Evolutionary conservation across 2,797 vertebrate genomes (phyloP), one percentile per base, ranked within the genome.

Genomic region (Syngnathus rostellatus): DNA sequence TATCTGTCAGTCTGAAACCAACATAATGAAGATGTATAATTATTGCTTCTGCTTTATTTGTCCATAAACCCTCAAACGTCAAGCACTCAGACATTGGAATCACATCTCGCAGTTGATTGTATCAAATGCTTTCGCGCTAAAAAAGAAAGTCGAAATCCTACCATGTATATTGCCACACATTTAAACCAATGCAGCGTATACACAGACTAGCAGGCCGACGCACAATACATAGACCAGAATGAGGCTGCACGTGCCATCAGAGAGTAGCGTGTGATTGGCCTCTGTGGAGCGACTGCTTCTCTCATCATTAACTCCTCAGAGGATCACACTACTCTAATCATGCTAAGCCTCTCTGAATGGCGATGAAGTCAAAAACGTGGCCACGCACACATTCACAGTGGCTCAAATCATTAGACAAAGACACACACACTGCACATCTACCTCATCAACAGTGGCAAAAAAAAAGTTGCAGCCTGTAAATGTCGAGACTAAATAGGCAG

Each of bases 251-350:
- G 71, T 71, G 73, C 81, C 68, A 78, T 85, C 79, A 76, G 77
- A 77, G 70, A 72, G 77, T 77, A 73, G 58, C 69, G 77, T 77
- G 77, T 87, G 86, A 89, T 87, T 89, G 88, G 85, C 81, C 83
- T 87, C 85, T 69, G 75, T 66, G 85, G 86, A 87, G 85, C 82
- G 70, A 74, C 82, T 77, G 82, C 81, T 78, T 80, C 82, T 83
- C 85, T 89, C 87, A 85, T 90, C 83, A 88, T 90, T 86, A 89
- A 87, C 83, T 87, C 85, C 84, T 85, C 79, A 76, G 85, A 85
- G 84, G 79, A 88, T 85, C 82, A 78, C 80, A 63, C 78, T 40
- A 63, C 79, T 80, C 78, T 88, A 86, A 88, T 87, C 85, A 88
- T 66, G 57, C 81, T 85, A 85, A 88, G 86, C 83, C 77, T 74